Evolutionary conservation across 37 sponge, comb jelly and placozoan species (phyloP).

Genomic region (Cladorhizidae sp.): DNA sequence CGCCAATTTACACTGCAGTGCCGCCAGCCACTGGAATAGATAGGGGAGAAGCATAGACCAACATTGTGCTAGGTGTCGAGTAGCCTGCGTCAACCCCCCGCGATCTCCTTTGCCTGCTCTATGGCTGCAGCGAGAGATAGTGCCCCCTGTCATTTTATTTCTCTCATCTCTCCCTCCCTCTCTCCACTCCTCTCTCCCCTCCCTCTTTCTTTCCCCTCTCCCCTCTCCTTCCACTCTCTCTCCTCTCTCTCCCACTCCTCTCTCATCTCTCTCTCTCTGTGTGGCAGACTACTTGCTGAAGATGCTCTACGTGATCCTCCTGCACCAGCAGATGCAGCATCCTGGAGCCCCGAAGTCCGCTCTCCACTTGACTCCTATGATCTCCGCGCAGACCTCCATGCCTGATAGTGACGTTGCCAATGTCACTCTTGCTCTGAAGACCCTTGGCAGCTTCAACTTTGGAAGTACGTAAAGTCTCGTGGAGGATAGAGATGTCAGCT

Average conservation of each 20-base stretch:
- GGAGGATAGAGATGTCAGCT: too few relatives aligned
- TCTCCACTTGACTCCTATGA: neutral
- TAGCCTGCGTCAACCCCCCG: too few relatives aligned
- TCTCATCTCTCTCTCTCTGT: neutral
- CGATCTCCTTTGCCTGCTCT: too few relatives aligned
- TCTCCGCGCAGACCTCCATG: constrained; percentile 13
- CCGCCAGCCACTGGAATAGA: too few relatives aligned
- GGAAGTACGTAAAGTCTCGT: constrained; percentile 60
- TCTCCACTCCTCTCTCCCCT: too few relatives aligned
- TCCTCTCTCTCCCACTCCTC: neutral
- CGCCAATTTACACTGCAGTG: too few relatives aligned
- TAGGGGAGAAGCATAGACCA: too few relatives aligned
- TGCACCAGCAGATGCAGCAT: constrained; percentile 67
- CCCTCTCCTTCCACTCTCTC: neutral
- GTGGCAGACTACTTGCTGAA: constrained; percentile 71
- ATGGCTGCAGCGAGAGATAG: too few relatives aligned
- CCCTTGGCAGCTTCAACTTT: constrained; percentile 84
- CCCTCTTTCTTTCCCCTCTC: neutral
- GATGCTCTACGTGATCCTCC: constrained; percentile 76
- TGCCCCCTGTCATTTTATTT: too few relatives aligned
- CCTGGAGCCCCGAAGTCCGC: constrained; percentile 71
- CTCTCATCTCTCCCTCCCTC: too few relatives aligned
- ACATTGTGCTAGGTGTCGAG: too few relatives aligned
- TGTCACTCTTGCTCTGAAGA: constrained; percentile 78
- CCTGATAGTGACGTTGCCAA: constrained; percentile 57